Base-by-base conservation (phyloP, 2,888 invertebrate species). In the Carterocephalus palaemon region DNA sequence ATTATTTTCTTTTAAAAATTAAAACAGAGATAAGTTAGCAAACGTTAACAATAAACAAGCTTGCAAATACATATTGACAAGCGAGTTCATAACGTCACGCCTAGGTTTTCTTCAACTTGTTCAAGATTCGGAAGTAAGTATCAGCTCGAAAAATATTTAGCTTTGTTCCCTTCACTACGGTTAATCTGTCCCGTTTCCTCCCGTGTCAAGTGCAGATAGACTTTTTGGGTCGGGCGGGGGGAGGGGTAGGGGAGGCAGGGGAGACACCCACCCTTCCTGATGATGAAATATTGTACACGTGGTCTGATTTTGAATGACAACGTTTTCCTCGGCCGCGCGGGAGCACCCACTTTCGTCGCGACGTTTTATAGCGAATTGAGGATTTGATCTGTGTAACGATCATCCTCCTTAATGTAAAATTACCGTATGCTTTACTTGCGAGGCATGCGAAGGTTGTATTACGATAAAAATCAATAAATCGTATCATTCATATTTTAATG, bases 201-300 rank as follows among this genome's bases (percentile, higher is more conserved):
- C 79, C 75, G 75, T 82, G 85, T 85, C 85, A 86, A 85, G 84
- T 82, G 81, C 85, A 84, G 84, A 84, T 84, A 84, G 83, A 85
- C 82, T 85, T 84, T 85, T 84, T 77, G 82, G 84, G 80, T 77
- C 72, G 80, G 72, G 67, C 54, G 52, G 52, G 58, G 51, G 52
- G 45, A 32, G 37, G 38, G 41, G 52, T 61, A 61, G 54, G 62
- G 57, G 58, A 55, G 57, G 67, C 70, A 73, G 62, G 72, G 51
- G 53, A 51, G 54, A 50, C 58, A 55, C 41, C 67, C 75, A 65
- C 79, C 79, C 77, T 82, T 71, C 85, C 88, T 89, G 89, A 90
- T 89, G 90, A 90, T 90, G 90, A 90, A 90, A 90, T 90, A 90
- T 90, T 89, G 90, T 89, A 89, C 90, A 90, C 90, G 90, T 90